A percentile compares a stretch with the other conserved stretches of the same genome.
phyloP scores from a whole-genome alignment of 2,888 invertebrate species.

The Drosophila sordidula region DNA sequence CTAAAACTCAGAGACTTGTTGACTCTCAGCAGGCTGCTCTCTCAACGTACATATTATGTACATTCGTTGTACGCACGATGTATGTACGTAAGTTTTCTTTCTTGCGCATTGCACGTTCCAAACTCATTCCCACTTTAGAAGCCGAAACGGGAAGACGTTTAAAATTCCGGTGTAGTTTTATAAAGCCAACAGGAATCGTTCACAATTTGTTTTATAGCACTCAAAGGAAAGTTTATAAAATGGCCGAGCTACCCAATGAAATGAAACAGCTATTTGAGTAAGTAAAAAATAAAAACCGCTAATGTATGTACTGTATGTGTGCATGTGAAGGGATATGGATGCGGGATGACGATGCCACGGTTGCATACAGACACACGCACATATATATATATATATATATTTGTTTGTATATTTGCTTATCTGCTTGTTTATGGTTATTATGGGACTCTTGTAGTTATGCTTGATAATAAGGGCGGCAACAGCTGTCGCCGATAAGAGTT shows the following conservation, averaged over 20 bases:
- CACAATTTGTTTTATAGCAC: constrained; percentile 7
- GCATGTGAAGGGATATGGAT: constrained; percentile 6
- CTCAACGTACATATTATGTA: constrained; percentile 11
- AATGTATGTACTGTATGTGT: constrained; percentile 4
- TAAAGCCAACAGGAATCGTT: constrained; percentile 24
- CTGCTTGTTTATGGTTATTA: constrained; percentile 36
- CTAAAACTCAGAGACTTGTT: constrained; percentile 19
- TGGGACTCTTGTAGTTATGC: constrained; percentile 14
- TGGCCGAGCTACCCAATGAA: constrained; percentile 74
- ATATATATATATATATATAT: background rate
- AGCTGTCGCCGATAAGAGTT: constrained; percentile 39
- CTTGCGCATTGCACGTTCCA: constrained; percentile 18
- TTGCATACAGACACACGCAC: constrained; percentile 4
- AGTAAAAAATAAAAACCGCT: constrained; percentile 50
- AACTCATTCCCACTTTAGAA: constrained; percentile 41
- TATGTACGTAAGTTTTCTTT: constrained; percentile 42
- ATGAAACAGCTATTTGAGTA: constrained; percentile 76
- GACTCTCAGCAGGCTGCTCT: constrained; percentile 38
- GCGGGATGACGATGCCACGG: constrained; percentile 30
- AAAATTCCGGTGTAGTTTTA: constrained; percentile 25
- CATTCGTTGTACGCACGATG: background rate
- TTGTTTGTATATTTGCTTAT: constrained; percentile 37
- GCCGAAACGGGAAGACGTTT: constrained; percentile 47
- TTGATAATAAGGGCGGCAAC: constrained; percentile 40
- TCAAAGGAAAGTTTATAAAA: constrained; percentile 36